phyloP scores from a whole-genome alignment of 2,888 invertebrate species.

The Leucophenga montana region DNA sequence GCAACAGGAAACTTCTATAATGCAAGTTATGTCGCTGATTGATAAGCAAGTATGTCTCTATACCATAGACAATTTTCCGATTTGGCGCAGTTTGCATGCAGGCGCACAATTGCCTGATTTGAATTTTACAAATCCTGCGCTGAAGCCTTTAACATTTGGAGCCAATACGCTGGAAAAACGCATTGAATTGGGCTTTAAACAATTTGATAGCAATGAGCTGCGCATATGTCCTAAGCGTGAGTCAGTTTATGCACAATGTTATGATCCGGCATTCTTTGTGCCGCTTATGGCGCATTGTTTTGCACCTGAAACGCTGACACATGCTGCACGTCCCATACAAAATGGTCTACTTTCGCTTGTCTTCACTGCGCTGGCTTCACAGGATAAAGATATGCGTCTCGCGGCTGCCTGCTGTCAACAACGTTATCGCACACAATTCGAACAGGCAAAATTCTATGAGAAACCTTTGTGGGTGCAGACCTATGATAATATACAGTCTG shows the following conservation, averaged over 20 bases:
- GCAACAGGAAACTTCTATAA: constrained; percentile 82
- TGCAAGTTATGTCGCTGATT: constrained; percentile 82
- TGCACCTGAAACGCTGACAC: constrained; percentile 82
- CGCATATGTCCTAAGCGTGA: constrained; percentile 68
- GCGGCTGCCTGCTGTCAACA: constrained; percentile 84
- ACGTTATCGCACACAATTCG: constrained; percentile 83
- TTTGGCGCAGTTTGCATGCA: constrained; percentile 75
- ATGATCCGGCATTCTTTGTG: constrained; percentile 88
- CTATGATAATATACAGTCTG: constrained; percentile 71
- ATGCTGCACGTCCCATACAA: constrained; percentile 81
- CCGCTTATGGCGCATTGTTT: constrained; percentile 84
- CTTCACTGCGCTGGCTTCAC: constrained; percentile 81
- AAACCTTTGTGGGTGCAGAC: constrained; percentile 71
- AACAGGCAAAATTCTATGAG: constrained; percentile 76
- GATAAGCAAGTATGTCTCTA: constrained; percentile 78
- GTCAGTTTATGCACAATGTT: constrained; percentile 74
- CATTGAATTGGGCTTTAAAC: constrained; percentile 56
- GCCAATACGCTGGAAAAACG: constrained; percentile 63
- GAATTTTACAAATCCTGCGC: constrained; percentile 58
- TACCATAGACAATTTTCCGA: constrained; percentile 83
- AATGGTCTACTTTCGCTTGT: constrained; percentile 82
- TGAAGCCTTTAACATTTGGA: constrained; percentile 54
- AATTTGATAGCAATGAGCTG: constrained; percentile 55
- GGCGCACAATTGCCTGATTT: constrained; percentile 64
- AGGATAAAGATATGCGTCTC: constrained; percentile 79